phyloP scores from a whole-genome alignment of 2,888 invertebrate genomes.

The Ectemnius continuus region DNA sequence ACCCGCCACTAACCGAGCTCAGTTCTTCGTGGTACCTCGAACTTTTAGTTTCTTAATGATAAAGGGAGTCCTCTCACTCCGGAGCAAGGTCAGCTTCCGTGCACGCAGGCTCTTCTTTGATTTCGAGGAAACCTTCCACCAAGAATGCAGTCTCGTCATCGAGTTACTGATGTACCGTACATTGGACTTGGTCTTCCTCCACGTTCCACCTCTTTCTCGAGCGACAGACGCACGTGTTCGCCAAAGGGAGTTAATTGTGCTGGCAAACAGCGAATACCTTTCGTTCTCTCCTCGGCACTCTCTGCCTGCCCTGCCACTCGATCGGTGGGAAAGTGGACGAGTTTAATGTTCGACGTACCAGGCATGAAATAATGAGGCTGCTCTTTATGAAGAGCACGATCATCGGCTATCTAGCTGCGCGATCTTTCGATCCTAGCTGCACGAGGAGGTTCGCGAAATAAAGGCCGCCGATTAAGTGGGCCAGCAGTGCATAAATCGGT shows the following conservation, averaged over 20 bases:
- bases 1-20: too few species aligned
- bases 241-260: slow-evolving; percentile 47
- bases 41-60: slow-evolving; percentile 21
- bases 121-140: slow-evolving; percentile 58
- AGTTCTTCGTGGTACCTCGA: too few species aligned
- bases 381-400: too few species aligned
- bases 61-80: slow-evolving; percentile 5
- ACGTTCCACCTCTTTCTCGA: slow-evolving; percentile 17
- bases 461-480: too few species aligned
- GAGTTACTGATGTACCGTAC: slow-evolving; percentile 71
- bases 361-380: background rate
- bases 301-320: background rate
- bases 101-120: slow-evolving; percentile 26
- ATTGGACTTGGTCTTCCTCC: slow-evolving; percentile 53
- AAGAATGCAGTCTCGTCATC: slow-evolving; percentile 74
- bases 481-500: slow-evolving; percentile 18
- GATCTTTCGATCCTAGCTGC: background rate
- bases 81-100: slow-evolving; percentile 10
- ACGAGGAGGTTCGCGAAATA: background rate
- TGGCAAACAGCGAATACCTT: slow-evolving; percentile 34
- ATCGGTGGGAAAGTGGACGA: background rate
- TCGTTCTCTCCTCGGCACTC: background rate
- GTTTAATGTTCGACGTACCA: background rate
- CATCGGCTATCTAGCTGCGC: background rate
- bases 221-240: slow-evolving; percentile 41